A percentile compares a stretch with the other conserved stretches of the same genome.
Evolutionary conservation across 2,113 vertebrate genomes (phyloP).

Genomic region (Clinocottus analis): DNA sequence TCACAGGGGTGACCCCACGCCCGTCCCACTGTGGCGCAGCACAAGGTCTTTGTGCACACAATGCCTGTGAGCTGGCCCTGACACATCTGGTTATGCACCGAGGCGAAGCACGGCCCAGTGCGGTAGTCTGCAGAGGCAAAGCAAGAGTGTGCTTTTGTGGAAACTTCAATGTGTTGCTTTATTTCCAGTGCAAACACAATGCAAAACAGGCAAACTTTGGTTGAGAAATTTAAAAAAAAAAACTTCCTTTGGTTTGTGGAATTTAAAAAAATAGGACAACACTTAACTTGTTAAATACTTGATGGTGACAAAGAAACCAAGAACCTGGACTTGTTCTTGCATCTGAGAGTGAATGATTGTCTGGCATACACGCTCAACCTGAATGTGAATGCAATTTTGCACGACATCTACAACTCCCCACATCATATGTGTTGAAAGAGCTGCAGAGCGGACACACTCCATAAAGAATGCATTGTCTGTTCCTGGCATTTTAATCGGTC

Average conservation of each 20-base stretch:
- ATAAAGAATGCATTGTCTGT: constrained; percentile 61
- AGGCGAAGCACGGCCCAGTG: constrained; percentile 96
- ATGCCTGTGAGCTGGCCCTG: constrained; percentile 98
- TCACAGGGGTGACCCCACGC: constrained; percentile 99
- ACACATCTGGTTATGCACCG: constrained; percentile 99
- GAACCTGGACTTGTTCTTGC: background rate
- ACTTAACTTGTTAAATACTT: too few species aligned
- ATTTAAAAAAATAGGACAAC: background rate
- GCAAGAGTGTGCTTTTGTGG: background rate
- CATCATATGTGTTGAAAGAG: constrained; percentile 37
- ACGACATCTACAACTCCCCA: constrained; percentile 40
- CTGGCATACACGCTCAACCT: constrained; percentile 9
- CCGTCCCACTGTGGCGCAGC: constrained; percentile 96
- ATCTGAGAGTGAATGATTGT: constrained; percentile 10
- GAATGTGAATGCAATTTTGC: constrained; percentile 24
- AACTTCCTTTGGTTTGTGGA: background rate
- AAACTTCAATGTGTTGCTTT: constrained; percentile 12
- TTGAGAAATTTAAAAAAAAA: background rate
- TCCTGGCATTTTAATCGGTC: constrained; percentile 55
- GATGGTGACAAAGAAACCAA: background rate
- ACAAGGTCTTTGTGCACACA: constrained; percentile 97
- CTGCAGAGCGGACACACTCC: constrained; percentile 24
- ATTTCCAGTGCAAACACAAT: background rate
- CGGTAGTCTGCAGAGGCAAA: constrained; percentile 89
- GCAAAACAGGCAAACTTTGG: background rate